These are phyloP conservation scores for Sericinus montela DNA, from an alignment of 2,888 invertebrate genomes.

Conservation along the genomic window DNA sequence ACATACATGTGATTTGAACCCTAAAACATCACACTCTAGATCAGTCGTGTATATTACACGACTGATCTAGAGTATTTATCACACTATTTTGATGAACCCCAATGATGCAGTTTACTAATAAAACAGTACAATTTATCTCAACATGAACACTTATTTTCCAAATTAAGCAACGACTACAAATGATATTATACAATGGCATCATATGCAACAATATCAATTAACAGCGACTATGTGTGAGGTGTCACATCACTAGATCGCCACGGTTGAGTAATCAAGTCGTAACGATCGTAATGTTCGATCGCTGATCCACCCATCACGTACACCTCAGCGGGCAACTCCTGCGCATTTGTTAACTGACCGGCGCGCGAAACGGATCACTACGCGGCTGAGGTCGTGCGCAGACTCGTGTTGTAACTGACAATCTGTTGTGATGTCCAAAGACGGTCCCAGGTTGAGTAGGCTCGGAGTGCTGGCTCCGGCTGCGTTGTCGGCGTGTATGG, in stretches of 20 bases:
- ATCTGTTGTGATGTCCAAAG: conserved; percentile 55
- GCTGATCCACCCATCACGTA: conserved; percentile 14
- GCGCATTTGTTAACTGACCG: conserved; percentile 50
- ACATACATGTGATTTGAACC: no score
- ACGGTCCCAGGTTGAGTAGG: conserved; percentile 51
- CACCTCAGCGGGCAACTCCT: conserved; percentile 1
- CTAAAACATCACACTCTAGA: no score
- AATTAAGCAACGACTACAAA: no score
- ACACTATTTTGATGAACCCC: no score
- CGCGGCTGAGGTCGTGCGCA: not conserved
- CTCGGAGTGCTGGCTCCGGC: conserved; percentile 69
- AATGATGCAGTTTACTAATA: no score
- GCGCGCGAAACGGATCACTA: conserved; percentile 72
- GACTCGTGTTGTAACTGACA: not conserved
- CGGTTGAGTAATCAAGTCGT: conserved; percentile 6
- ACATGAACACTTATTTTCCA: no score
- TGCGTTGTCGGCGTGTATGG: conserved; percentile 67
- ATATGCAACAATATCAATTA: not conserved
- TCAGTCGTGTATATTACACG: no score
- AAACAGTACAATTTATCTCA: no score
- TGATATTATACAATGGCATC: no score
- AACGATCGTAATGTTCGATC: not conserved
- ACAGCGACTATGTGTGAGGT: not conserved
- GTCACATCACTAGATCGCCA: not conserved
- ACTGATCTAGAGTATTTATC: no score